Base-by-base conservation (phyloP, 2,797 vertebrate species). In the Enoplosus armatus region DNA sequence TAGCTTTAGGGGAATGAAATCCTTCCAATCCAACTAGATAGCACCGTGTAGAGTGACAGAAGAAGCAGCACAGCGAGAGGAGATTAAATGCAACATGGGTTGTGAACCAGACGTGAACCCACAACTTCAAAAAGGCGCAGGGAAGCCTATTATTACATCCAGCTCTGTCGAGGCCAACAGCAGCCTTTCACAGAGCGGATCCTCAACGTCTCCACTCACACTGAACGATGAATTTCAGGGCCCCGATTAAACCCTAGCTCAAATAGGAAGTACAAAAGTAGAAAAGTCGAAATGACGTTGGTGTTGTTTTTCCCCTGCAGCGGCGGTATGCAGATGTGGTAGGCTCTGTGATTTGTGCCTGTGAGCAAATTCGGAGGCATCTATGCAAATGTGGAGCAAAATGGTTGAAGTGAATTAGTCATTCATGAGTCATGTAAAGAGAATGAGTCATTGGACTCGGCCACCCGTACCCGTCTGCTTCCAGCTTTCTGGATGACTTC, bases 371-470 rank as follows among this genome's bases (percentile, higher is more conserved):
- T 75, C 71, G 33, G 77, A 81, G 45, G 77, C 82, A 43, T 48
- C 33, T 61, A 75, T 89, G 86, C 69, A 86, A 85, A 89, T 86
- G 56, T 76, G 77, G 48, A 80, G 75, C 51, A 56, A 82, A 80
- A 76, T 26, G 39, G 45, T 77, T 72, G 72, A 83, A 87, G 85
- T 71, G 70, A 83, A 82, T 89, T 84, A 84, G 77, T 90, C 89
- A 85, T 70, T 85, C 15, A 7, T 86, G 90, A 92, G 54, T 90
- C 84, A 85, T 77, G 47, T 58, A 15, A 66, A 75, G 61, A 60
- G 71, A 83, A 61, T 85, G 77, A 84, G 56, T 88, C 88, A 86
- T 50, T 79, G 82, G 79, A 64, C 77, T 55, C 7, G 62, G 68
- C 70, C 86, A 76, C 69, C 72, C 56, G 26, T 70, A 54, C 64